Evolutionary conservation across 2,888 invertebrate genomes (phyloP), one percentile per base, ranked within the genome.

Genomic region (Nomada goodeniana): DNA sequence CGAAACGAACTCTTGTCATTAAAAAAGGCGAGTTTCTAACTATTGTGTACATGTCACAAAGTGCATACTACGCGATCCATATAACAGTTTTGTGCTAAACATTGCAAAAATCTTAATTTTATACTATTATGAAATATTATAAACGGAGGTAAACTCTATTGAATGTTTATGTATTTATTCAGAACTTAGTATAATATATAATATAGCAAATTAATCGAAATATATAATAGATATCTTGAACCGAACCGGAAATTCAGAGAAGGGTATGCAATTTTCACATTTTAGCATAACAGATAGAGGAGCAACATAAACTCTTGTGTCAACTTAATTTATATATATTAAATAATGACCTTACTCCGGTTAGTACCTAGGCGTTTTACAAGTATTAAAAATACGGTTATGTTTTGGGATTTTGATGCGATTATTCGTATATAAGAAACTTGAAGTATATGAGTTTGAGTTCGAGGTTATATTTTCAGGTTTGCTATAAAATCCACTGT

Each of bases 401-500:
- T 75, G 44, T 69, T 69, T 83, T 44, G 76, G 75, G 84, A 82
- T 67, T 81, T 63, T 55, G 36, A 74, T 63, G 52, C 11, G 65
- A 57, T 26, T 36, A n/a, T 42, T 2, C 13, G 1, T 47, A 64
- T 55, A 26, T 42, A 10, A 63, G 36, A 10, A 47, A 50, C 55
- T 57, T 47, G 5, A 0, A 36, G 9, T 7, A 5, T 29, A 36
- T 36, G 47, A 26, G 63, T 60, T 18, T 42, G 67, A 23, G 69
- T 63, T 55, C 29, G 52, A 84, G 84, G 84, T 86, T 87, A 86
- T 86, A 36, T 85, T 85, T 71, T 65, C 79, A 94, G 94, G 76
- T 90, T 93, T 76, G 90, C 89, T 9, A 52, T 93, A 15, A 94
- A 94, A 84, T 78, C 90, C 76, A 89, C 91, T 10, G 67, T 94